A percentile compares a stretch with the other conserved stretches of the same genome.
These are phyloP conservation scores for Aplysia californica DNA, from an alignment of 1,140 invertebrate species.

Conservation along the genomic window DNA sequence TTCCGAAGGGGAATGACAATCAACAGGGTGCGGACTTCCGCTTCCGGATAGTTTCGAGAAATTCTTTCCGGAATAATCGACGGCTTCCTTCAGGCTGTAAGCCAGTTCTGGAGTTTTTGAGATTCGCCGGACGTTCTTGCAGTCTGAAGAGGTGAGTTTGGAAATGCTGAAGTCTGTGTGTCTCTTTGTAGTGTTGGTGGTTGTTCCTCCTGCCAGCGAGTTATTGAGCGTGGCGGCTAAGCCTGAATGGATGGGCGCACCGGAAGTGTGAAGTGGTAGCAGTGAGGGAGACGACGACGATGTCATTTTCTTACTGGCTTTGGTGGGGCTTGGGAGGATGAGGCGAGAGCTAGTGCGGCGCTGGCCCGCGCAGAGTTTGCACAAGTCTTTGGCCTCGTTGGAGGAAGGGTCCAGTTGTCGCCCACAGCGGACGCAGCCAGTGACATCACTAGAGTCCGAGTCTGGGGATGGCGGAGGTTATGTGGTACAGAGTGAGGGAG, in stretches of 20 bases:
- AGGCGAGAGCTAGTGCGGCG: neutral
- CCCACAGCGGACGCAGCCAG: neutral
- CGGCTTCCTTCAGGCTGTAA: too few species aligned
- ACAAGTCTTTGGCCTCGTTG: neutral
- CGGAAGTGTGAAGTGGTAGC: neutral
- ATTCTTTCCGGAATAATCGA: too few species aligned
- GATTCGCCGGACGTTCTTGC: neutral
- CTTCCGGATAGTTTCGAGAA: too few species aligned
- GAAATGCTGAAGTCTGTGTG: constrained; percentile 38
- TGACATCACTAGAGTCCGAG: constrained; percentile 16
- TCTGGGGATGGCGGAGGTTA: neutral
- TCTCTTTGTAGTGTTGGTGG: neutral
- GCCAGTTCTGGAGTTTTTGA: neutral
- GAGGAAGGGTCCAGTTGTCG: neutral
- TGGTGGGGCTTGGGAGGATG: neutral
- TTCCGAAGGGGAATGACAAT: too few species aligned
- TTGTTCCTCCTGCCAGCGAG: neutral
- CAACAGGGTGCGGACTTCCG: too few species aligned
- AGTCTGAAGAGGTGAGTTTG: constrained; percentile 28
- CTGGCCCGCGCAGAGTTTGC: neutral
- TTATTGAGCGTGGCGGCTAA: too few species aligned
- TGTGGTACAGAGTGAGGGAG: too few species aligned
- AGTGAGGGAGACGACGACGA: neutral
- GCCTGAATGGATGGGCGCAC: neutral
- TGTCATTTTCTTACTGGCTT: too few species aligned